Percentiles rank a stretch among this genome's conserved stretches.
Conservation (phyloP, 2,113 vertebrate genomes). For the Percopsis transmontana region DNA sequence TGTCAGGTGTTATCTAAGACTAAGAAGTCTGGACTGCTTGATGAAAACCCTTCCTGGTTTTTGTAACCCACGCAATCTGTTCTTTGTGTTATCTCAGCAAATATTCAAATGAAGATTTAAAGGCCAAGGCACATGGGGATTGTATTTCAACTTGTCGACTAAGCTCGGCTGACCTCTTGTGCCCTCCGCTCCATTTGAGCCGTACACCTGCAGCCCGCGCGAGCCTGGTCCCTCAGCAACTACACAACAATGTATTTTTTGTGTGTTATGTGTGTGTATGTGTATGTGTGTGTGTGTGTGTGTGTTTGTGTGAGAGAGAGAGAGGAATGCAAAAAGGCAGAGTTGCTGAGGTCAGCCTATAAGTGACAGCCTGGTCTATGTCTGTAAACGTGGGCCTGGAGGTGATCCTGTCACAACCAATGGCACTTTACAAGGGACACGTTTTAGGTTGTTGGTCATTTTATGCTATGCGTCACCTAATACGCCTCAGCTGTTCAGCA, state of each 20-base stretch:
- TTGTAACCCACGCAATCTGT: neutral
- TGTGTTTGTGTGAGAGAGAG: conserved; percentile 4
- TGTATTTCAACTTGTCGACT: conserved; percentile 12
- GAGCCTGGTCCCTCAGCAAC: neutral
- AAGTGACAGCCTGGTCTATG: neutral
- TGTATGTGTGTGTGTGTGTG: neutral
- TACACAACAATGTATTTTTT: neutral
- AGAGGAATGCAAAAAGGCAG: neutral
- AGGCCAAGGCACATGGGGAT: conserved; percentile 8
- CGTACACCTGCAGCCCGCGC: conserved; percentile 21
- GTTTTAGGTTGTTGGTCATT: neutral
- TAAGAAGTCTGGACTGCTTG: too few species aligned
- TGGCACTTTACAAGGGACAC: neutral
- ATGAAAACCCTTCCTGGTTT: neutral
- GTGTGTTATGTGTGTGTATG: neutral
- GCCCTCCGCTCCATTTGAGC: conserved; percentile 10
- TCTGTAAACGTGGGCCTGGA: neutral
- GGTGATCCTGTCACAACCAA: neutral
- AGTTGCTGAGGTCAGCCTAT: neutral
- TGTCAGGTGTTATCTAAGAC: too few species aligned
- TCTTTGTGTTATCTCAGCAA: neutral
- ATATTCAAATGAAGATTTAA: conserved; percentile 22
- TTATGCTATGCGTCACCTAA: too few species aligned
- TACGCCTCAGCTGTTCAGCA: too few species aligned
- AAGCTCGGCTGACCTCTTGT: conserved; percentile 2